Conservation (phyloP, 2,888 invertebrate species). For the Hirtodrosophila confusa region DNA sequence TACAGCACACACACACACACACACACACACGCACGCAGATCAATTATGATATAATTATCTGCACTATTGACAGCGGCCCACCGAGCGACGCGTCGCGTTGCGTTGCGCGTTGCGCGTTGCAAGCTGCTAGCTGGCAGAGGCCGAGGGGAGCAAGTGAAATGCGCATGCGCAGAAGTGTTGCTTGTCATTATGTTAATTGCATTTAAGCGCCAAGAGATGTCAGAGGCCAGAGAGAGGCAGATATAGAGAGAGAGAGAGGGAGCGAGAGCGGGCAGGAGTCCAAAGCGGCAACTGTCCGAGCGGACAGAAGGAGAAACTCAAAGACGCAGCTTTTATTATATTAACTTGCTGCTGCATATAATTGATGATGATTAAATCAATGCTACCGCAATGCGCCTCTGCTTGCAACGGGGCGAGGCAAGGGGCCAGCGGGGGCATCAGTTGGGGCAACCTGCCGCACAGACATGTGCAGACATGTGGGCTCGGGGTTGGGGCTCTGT, state of each 20-base stretch:
- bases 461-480: conserved; percentile 10
- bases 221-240: conserved; percentile 10
- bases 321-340: conserved; percentile 76
- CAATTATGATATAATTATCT: conserved; percentile 78
- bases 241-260: background rate
- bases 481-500: conserved; percentile 11
- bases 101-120: background rate
- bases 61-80: conserved; percentile 72
- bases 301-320: conserved; percentile 25
- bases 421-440: background rate
- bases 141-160: conserved; percentile 60
- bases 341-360: conserved; percentile 81
- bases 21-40: conserved; percentile 47
- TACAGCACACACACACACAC: conserved; percentile 29
- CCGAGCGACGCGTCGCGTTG: conserved; percentile 24
- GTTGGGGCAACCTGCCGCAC: background rate
- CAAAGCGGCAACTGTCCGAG: conserved; percentile 1
- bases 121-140: conserved; percentile 4
- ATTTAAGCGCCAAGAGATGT: conserved; percentile 73
- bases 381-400: conserved; percentile 81
- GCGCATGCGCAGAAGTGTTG: conserved; percentile 80
- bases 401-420: conserved; percentile 4
- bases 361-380: conserved; percentile 84
- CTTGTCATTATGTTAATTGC: conserved; percentile 81
- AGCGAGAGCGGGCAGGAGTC: background rate